These are phyloP conservation scores for Vespertilio murinus DNA, from an alignment of 2,797 vertebrate genomes.

Conservation along the genomic window DNA sequence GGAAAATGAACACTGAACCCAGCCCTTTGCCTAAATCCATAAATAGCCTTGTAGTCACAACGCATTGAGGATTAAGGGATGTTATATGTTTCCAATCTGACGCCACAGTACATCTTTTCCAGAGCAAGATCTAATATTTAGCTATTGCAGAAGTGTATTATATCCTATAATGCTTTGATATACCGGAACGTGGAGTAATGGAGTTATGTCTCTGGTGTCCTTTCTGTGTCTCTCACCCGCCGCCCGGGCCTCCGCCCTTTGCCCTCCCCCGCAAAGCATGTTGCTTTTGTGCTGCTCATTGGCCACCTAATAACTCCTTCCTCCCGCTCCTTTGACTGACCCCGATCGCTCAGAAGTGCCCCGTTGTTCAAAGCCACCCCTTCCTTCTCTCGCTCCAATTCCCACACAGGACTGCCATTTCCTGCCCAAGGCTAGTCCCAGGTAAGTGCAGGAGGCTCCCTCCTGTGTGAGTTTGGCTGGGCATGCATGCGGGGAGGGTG, in stretches of 20 bases:
- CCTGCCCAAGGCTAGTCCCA: background rate
- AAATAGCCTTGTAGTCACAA: background rate
- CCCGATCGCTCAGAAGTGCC: background rate
- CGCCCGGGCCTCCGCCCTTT: background rate
- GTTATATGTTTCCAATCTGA: background rate
- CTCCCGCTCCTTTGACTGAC: background rate
- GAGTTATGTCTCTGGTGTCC: background rate
- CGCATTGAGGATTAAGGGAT: background rate
- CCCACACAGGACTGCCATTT: background rate
- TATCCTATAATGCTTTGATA: background rate
- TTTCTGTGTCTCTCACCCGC: background rate
- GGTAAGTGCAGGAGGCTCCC: background rate
- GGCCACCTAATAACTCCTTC: background rate
- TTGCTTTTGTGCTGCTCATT: background rate
- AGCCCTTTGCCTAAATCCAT: background rate
- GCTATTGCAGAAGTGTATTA: background rate
- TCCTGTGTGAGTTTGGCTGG: background rate
- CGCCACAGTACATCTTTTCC: background rate
- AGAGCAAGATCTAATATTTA: conserved; percentile 15
- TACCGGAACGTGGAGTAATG: background rate
- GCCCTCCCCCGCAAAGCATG: background rate
- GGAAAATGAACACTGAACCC: background rate
- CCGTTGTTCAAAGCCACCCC: background rate
- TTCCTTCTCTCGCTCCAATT: background rate
- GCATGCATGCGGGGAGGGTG: background rate